Conservation (phyloP, 2,113 vertebrate genomes). For the Stegostoma tigrinum region DNA sequence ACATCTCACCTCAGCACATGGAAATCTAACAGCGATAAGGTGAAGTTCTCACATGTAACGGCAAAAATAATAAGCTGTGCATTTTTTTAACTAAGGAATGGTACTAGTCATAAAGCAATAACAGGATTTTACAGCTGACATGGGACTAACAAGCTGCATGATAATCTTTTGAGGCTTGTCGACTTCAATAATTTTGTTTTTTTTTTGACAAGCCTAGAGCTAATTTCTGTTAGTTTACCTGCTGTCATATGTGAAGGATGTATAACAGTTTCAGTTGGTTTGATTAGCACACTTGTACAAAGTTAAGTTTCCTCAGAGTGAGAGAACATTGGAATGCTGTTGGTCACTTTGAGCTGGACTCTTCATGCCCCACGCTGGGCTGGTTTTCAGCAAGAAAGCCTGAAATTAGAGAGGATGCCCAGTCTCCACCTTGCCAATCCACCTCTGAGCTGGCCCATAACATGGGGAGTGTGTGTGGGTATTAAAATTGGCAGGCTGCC, state of each 20-base stretch:
- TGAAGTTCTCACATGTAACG: neutral
- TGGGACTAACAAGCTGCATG: neutral
- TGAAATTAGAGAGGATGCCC: too few species aligned
- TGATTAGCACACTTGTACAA: neutral
- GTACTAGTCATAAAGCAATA: neutral
- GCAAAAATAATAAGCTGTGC: neutral
- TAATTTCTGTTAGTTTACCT: neutral
- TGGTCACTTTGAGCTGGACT: neutral
- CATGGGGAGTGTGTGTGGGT: too few species aligned
- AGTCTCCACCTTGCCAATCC: too few species aligned
- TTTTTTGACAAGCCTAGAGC: neutral
- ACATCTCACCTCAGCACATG: neutral
- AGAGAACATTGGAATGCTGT: neutral
- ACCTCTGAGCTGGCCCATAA: too few species aligned
- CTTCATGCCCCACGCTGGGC: too few species aligned
- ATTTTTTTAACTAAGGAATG: neutral
- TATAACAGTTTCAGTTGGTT: neutral
- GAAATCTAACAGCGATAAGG: neutral
- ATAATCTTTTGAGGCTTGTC: neutral
- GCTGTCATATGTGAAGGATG: neutral
- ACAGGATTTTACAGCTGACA: neutral
- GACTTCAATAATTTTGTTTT: neutral
- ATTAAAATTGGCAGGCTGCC: too few species aligned
- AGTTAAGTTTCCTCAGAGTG: neutral
- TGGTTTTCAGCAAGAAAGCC: too few species aligned